These are phyloP conservation scores for Oophaga pumilio DNA, from an alignment of 2,113 vertebrate genomes.

Conservation along the genomic window DNA sequence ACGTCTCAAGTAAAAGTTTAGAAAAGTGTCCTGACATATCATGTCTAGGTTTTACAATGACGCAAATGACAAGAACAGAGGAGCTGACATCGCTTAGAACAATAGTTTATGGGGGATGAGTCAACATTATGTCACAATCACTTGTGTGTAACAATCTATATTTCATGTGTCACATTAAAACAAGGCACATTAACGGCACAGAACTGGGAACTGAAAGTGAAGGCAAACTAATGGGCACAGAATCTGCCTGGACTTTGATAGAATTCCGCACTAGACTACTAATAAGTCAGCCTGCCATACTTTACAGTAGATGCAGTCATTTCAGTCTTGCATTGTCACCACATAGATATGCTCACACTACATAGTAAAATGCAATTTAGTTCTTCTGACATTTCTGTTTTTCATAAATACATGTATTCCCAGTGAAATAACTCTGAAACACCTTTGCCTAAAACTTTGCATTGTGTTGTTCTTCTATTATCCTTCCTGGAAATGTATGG, in stretches of 20 bases:
- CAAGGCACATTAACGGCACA: not conserved
- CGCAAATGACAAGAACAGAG: constrained; percentile 23
- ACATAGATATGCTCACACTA: too few species aligned
- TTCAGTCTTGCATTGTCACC: too few species aligned
- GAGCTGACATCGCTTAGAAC: constrained; percentile 5
- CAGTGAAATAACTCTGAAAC: too few species aligned
- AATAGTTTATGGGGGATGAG: constrained; percentile 13
- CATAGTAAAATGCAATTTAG: too few species aligned
- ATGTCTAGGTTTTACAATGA: constrained; percentile 13
- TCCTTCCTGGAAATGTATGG: too few species aligned
- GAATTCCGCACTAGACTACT: too few species aligned
- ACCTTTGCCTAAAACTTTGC: too few species aligned
- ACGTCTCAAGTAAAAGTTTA: not conserved
- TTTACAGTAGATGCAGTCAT: too few species aligned
- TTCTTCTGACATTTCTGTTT: too few species aligned
- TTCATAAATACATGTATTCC: too few species aligned
- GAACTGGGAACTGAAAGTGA: not conserved
- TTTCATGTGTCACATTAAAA: constrained; percentile 23
- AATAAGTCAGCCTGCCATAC: too few species aligned
- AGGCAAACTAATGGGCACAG: not conserved
- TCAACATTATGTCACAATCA: constrained; percentile 26
- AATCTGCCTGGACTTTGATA: not conserved
- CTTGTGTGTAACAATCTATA: not conserved
- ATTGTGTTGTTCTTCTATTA: too few species aligned
- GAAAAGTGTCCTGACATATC: constrained; percentile 6